These are phyloP conservation scores for Muscidifurax raptorellus DNA, from an alignment of 1,140 invertebrate genomes.

Conservation along the genomic window DNA sequence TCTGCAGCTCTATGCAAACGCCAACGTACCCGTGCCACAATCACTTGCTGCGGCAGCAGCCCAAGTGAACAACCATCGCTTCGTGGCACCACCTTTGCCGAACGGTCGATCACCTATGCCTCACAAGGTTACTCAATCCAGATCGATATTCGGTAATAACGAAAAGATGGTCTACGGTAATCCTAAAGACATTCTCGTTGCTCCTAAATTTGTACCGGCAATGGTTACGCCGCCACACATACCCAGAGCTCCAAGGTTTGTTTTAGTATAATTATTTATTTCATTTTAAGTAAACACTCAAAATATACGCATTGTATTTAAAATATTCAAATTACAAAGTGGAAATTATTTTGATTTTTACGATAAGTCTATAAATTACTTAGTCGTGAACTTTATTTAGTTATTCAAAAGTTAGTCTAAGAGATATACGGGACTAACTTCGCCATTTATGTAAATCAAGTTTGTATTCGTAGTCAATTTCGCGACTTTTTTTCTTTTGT, in stretches of 20 bases:
- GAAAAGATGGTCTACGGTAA: slow-evolving; percentile 83
- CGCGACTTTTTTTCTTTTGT: too few species aligned
- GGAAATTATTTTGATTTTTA: too few species aligned
- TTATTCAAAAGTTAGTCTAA: too few species aligned
- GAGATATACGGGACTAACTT: too few species aligned
- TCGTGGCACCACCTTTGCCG: slow-evolving; percentile 58
- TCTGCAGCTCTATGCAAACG: slow-evolving; percentile 75
- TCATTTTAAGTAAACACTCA: too few species aligned
- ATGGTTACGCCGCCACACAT: slow-evolving; percentile 45
- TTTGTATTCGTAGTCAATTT: too few species aligned
- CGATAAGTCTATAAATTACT: too few species aligned
- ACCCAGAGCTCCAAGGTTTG: slow-evolving; percentile 43
- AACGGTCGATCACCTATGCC: slow-evolving; percentile 68
- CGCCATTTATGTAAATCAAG: too few species aligned
- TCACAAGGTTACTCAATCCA: slow-evolving; percentile 80
- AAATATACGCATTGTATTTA: too few species aligned
- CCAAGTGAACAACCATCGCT: slow-evolving; percentile 58
- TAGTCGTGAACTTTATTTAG: too few species aligned
- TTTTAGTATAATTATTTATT: not conserved
- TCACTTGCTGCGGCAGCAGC: slow-evolving; percentile 33
- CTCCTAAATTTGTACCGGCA: slow-evolving; percentile 66
- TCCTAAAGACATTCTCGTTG: slow-evolving; percentile 80
- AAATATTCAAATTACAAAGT: too few species aligned
- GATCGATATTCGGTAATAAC: slow-evolving; percentile 79
- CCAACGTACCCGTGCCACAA: slow-evolving; percentile 56